A percentile compares a stretch with the other conserved stretches of the same genome.
These are phyloP conservation scores for Phalacrocorax pelagicus DNA, from an alignment of 2,113 vertebrate genomes.

Conservation along the genomic window DNA sequence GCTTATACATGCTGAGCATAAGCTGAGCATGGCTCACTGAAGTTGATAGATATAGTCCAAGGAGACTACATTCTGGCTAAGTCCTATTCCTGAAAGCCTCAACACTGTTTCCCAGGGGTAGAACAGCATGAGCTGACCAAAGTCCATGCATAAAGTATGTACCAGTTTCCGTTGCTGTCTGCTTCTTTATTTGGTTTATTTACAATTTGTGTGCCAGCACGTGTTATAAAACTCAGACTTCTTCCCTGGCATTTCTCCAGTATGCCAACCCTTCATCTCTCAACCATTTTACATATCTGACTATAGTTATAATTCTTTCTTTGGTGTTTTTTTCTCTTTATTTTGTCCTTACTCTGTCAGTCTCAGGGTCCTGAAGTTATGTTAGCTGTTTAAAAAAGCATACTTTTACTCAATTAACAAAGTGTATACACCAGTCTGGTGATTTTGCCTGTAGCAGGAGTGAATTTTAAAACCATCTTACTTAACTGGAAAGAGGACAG, in stretches of 20 bases:
- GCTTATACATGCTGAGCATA: not conserved
- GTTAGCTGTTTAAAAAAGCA: not conserved
- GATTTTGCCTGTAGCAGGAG: not conserved
- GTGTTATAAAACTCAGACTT: not conserved
- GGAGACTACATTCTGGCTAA: not conserved
- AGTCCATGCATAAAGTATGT: not conserved
- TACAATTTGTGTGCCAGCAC: not conserved
- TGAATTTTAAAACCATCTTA: not conserved
- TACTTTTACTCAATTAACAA: not conserved
- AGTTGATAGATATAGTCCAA: not conserved
- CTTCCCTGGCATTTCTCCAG: not conserved
- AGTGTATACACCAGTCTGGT: rapidly evolving
- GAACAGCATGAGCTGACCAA: not conserved
- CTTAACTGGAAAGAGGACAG: not conserved
- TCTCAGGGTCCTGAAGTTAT: not conserved
- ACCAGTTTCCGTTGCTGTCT: not conserved
- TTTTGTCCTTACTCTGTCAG: not conserved
- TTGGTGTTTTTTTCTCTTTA: not conserved
- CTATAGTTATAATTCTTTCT: not conserved
- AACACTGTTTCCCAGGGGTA: not conserved
- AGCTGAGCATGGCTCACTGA: not conserved
- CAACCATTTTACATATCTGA: not conserved
- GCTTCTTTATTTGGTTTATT: not conserved
- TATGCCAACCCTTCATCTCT: not conserved
- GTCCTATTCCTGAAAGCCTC: not conserved